These are phyloP conservation scores for Pogonomyrmex barbatus DNA, from an alignment of 1,140 invertebrate genomes.

Conservation along the genomic window DNA sequence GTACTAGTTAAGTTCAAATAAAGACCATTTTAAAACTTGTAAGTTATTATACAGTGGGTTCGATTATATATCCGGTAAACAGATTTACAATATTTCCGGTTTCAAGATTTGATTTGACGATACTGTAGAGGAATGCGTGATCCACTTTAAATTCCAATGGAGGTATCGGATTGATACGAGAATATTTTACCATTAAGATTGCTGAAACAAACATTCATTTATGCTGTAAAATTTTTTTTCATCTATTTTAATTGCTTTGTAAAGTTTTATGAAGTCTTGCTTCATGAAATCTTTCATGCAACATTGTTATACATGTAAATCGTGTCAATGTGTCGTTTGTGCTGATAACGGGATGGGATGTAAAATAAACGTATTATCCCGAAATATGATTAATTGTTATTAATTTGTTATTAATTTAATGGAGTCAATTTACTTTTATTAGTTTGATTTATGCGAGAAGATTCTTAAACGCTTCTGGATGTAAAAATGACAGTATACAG, in stretches of 20 bases:
- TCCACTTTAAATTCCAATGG: slow-evolving; percentile 32
- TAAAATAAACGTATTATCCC: neutral
- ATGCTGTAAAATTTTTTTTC: neutral
- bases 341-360: neutral
- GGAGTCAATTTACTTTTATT: neutral
- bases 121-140: slow-evolving; percentile 62
- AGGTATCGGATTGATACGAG: neutral
- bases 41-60: slow-evolving; percentile 20
- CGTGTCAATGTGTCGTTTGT: neutral
- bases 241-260: neutral
- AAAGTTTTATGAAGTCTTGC: neutral
- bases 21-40: neutral
- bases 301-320: neutral
- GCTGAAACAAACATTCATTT: neutral
- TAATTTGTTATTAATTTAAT: neutral
- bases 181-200: neutral
- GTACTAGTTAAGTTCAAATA: neutral
- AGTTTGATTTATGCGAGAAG: neutral
- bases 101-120: neutral
- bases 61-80: slow-evolving; percentile 49
- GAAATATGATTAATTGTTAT: neutral
- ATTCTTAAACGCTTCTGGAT: neutral
- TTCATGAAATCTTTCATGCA: neutral
- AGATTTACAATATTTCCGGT: slow-evolving; percentile 2
- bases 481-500: neutral